Evolutionary conservation across 2,113 vertebrate species (phyloP).

Genomic region (Actenoides lindsayi): DNA sequence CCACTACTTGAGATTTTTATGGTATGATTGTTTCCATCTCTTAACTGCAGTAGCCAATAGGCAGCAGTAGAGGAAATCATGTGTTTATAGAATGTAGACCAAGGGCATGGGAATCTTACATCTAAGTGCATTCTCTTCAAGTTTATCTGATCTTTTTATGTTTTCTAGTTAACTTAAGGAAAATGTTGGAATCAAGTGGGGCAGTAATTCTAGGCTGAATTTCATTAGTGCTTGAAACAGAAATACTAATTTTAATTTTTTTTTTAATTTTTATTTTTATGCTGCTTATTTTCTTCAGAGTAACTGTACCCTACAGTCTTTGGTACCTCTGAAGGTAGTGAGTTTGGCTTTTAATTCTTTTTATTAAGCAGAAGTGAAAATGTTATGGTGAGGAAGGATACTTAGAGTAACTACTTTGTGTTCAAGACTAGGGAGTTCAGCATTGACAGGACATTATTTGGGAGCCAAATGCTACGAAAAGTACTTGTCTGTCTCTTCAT

Average conservation of each 20-base stretch:
- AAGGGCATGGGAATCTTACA: fast-evolving
- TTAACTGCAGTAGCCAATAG: neutral
- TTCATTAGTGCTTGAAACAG: neutral
- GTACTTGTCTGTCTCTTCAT: neutral
- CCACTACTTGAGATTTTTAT: neutral
- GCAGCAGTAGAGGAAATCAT: neutral
- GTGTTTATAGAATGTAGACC: neutral
- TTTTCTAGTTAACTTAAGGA: neutral
- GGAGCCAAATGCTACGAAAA: neutral
- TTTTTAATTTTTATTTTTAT: neutral
- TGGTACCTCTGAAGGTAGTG: neutral
- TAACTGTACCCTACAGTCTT: neutral
- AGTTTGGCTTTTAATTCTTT: neutral
- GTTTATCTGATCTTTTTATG: neutral
- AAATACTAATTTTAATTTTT: neutral
- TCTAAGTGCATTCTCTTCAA: neutral
- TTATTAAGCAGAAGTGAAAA: neutral
- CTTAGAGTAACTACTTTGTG: neutral
- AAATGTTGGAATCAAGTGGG: neutral
- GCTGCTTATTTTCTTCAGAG: neutral
- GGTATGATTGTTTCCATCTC: neutral
- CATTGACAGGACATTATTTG: neutral
- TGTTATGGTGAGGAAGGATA: neutral
- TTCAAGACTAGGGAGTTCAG: neutral
- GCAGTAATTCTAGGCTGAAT: neutral